Evolutionary conservation across 2,113 vertebrate species (phyloP).

Genomic region (Ailurus styani): DNA sequence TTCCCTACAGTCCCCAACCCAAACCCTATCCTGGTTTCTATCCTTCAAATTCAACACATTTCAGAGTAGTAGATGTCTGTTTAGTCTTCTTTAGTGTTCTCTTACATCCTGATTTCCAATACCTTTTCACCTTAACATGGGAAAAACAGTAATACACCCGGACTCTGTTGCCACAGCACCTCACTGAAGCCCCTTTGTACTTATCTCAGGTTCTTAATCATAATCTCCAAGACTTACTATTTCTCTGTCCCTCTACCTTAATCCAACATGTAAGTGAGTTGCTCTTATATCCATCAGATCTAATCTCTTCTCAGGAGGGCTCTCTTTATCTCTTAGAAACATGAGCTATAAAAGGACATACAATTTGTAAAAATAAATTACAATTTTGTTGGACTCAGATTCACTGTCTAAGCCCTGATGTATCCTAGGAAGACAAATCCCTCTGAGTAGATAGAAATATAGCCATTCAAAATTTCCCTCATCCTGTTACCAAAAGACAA

Average conservation of each 20-base stretch:
- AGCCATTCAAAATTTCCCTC: background rate
- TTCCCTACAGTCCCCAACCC: background rate
- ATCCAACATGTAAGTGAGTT: background rate
- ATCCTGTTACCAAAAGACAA: background rate
- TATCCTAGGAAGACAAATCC: background rate
- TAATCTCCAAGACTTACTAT: background rate
- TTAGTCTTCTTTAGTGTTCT: background rate
- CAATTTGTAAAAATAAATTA: background rate
- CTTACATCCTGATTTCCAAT: background rate
- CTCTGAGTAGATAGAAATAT: background rate
- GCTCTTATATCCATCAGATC: background rate
- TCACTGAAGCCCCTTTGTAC: background rate
- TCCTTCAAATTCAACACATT: background rate
- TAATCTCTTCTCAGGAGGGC: background rate
- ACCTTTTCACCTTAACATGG: background rate
- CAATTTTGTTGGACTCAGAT: background rate
- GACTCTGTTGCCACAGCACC: background rate
- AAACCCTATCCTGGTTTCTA: background rate
- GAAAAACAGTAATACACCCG: background rate
- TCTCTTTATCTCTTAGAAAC: background rate
- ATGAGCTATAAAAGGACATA: background rate
- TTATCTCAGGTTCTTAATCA: background rate
- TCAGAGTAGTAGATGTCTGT: background rate
- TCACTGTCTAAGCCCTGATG: background rate
- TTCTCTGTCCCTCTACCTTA: background rate